Base-by-base conservation (phyloP, 2,113 vertebrate species). In the Hoplias malabaricus region DNA sequence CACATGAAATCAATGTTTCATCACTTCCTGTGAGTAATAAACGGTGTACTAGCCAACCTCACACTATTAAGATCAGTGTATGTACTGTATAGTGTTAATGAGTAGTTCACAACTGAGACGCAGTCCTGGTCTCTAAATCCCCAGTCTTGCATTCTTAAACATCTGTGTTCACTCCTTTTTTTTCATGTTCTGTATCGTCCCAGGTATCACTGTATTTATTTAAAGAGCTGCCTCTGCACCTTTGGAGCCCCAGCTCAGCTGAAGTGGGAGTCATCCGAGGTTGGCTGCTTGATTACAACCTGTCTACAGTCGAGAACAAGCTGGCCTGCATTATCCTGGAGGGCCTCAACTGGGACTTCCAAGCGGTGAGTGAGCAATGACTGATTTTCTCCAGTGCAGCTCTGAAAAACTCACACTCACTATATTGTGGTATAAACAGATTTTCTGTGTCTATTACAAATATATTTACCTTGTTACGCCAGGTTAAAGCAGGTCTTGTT, bases 121-220 rank as follows among this genome's bases (percentile, higher is more conserved):
- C n/a, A n/a, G n/a, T n/a, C n/a, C n/a, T n/a, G 36, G 36, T 38
- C 36, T 42, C 8, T 42, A 3, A 3, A 42, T 4, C 40, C 4
- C 2, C 40, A 42, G 10, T 42, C 8, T 11, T 42, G 40, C 40
- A 46, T 62, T 34, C 25, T 19, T 21, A 7, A 57, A 40, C n/a
- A 4, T 19, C 56, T 13, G 33, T 29, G 33, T 48, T 10, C 14
- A 6, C 21, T 59, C 5, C 2, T 69, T 1, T 62, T n/a, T 34
- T 25, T 36, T n/a, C 62, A 29, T 81, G 12, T 46, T 59, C 82
- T 7, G 80, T 62, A 73, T n/a, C 12, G 7, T 82, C 33, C 69
- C 83, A 99, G 98, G 95, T 98, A 84, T 95, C 96, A 25, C 84
- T 99, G 5, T 99, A 98, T 86, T 90, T 99, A 75, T 98, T 97